phyloP scores from a whole-genome alignment of 92 coral and sea anemone genomes.

The Actinernus sp. region DNA sequence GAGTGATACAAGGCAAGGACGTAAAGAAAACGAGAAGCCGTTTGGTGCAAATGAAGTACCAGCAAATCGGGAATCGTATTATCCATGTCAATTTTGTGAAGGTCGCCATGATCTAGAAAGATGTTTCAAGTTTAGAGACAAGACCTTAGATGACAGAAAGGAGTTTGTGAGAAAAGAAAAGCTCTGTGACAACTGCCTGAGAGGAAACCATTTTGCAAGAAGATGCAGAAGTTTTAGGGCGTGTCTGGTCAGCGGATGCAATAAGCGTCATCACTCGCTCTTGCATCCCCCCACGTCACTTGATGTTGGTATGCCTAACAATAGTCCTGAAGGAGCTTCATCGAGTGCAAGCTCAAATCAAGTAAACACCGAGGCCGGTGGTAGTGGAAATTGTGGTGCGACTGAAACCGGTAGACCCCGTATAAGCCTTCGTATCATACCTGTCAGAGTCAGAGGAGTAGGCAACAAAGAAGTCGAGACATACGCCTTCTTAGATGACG shows the following conservation, averaged over 20 bases:
- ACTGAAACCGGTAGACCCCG: not conserved
- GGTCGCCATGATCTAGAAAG: conserved; percentile 21
- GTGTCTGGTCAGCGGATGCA: conserved; percentile 26
- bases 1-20: no score
- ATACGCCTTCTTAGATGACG: conserved; percentile 1
- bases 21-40: no score
- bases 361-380: not conserved
- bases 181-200: conserved; percentile 32
- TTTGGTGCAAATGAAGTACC: no score
- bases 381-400: not conserved
- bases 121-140: conserved; percentile 27
- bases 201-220: conserved; percentile 31
- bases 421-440: not conserved
- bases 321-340: no score
- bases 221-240: conserved; percentile 18
- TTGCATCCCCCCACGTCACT: no score
- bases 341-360: not conserved
- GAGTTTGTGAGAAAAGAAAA: conserved; percentile 13
- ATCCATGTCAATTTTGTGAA: no score
- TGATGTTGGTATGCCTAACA: no score
- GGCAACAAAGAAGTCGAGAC: not conserved
- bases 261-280: conserved; percentile 34
- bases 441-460: not conserved
- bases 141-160: conserved; percentile 14
- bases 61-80: no score